These are phyloP conservation scores for Lasius platythorax DNA, from an alignment of 2,888 invertebrate genomes.

Conservation along the genomic window DNA sequence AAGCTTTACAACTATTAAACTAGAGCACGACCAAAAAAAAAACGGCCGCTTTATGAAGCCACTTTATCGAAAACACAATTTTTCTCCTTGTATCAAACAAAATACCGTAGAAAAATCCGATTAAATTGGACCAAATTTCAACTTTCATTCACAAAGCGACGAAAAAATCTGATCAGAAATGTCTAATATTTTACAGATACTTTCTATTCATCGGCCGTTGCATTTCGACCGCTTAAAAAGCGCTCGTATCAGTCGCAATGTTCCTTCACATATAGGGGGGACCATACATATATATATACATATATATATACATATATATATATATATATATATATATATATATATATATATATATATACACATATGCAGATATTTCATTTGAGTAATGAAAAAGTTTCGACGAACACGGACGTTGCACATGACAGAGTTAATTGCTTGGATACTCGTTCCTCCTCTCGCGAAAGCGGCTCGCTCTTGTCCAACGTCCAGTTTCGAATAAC, in stretches of 20 bases:
- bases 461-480: constrained; percentile 68
- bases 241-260: constrained; percentile 39
- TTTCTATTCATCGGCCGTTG: constrained; percentile 26
- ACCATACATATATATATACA: constrained; percentile 18
- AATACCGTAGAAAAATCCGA: background rate
- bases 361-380: constrained; percentile 53
- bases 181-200: constrained; percentile 32
- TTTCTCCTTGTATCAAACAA: background rate
- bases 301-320: background rate
- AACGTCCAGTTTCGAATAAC: constrained; percentile 56
- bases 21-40: background rate
- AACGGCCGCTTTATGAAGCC: background rate
- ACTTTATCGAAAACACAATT: background rate
- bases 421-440: constrained; percentile 55
- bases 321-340: background rate
- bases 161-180: background rate
- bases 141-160: background rate
- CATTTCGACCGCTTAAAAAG: constrained; percentile 39
- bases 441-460: constrained; percentile 62
- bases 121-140: background rate
- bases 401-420: constrained; percentile 57
- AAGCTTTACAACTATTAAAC: background rate
- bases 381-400: constrained; percentile 58
- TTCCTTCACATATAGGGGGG: constrained; percentile 15
- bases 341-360: background rate